Base-by-base conservation (phyloP, 2,113 vertebrate genomes). In the Dasyornis broadbenti region DNA sequence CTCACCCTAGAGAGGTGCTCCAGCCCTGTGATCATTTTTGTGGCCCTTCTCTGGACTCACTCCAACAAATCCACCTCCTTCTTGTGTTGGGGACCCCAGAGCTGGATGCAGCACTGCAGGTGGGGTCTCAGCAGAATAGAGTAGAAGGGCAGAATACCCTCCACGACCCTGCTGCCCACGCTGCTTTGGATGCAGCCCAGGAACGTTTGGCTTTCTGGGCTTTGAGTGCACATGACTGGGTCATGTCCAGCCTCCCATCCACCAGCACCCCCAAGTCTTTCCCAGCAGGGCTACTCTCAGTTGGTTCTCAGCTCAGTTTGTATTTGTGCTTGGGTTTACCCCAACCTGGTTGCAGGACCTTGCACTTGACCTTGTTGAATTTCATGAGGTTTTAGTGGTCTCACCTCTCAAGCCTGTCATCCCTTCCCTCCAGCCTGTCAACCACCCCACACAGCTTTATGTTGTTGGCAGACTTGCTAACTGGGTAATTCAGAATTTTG, bases 141-240 rank as follows among this genome's bases (percentile, higher is more conserved):
- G 73, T 6, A 85, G 52, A 59, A 26, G 15, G 15, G 16, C 27
- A 75, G 31, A 91, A 75, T 39, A 13, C 21, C 11, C 28, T 56
- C 10, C 37, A 22, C 30, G 0, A 0, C 18, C 31, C 54, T n/a
- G 3, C 22, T 68, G 40, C 0, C 39, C 27, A 18, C 0, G 0
- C 19, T n/a, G 49, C 31, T 61, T 1, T 30, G 6, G 54, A 7
- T 37, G 27, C 27, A 86, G 40, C 31, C 31, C 53, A 42, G 40
- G 61, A n/a, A 44, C 0, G 0, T 28, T n/a, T 69, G 35, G 5
- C 27, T 69, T 7, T 86, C 49, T 81, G 47, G 27, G 31, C 26
- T 40, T 3, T 0, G 1, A 11, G 31, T 14, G 0, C 13, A 6
- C 31, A 4, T 21, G 2, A 23, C 11, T 9, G 9, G 27, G 15